Evolutionary conservation across 2,797 vertebrate species (phyloP).

Genomic region (Lemur catta): DNA sequence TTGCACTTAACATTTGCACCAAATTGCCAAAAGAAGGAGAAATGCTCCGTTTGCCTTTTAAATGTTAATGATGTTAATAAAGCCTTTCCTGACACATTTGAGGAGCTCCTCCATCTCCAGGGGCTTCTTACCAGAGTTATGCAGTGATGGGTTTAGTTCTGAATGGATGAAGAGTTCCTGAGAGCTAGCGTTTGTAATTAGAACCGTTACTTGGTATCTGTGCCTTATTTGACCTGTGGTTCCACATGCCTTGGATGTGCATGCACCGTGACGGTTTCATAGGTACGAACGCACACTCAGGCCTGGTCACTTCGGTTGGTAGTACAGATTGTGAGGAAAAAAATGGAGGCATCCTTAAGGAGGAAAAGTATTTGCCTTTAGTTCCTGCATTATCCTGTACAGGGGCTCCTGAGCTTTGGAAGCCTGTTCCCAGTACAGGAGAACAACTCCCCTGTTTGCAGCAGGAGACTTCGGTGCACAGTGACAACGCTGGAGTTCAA

Average conservation of each 20-base stretch:
- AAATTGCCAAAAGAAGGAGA: constrained; percentile 85
- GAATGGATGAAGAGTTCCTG: constrained; percentile 89
- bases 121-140: constrained; percentile 84
- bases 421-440: constrained; percentile 85
- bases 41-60: constrained; percentile 81
- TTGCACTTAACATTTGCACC: constrained; percentile 86
- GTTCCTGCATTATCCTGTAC: constrained; percentile 82
- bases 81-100: constrained; percentile 82
- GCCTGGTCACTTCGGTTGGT: constrained; percentile 79
- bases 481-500: constrained; percentile 78
- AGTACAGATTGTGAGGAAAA: constrained; percentile 84
- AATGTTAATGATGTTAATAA: constrained; percentile 85
- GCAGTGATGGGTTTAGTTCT: constrained; percentile 86
- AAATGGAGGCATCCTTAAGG: constrained; percentile 82
- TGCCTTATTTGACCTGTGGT: constrained; percentile 86
- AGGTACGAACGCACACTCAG: constrained; percentile 83
- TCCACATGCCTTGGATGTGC: constrained; percentile 88
- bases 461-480: constrained; percentile 82
- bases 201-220: constrained; percentile 85
- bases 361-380: constrained; percentile 81
- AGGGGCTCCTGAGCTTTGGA: constrained; percentile 85
- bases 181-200: constrained; percentile 86
- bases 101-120: constrained; percentile 86
- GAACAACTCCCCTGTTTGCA: constrained; percentile 81
- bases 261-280: constrained; percentile 84